phyloP scores from a whole-genome alignment of 2,797 vertebrate species.

The Muscicapa comitata region DNA sequence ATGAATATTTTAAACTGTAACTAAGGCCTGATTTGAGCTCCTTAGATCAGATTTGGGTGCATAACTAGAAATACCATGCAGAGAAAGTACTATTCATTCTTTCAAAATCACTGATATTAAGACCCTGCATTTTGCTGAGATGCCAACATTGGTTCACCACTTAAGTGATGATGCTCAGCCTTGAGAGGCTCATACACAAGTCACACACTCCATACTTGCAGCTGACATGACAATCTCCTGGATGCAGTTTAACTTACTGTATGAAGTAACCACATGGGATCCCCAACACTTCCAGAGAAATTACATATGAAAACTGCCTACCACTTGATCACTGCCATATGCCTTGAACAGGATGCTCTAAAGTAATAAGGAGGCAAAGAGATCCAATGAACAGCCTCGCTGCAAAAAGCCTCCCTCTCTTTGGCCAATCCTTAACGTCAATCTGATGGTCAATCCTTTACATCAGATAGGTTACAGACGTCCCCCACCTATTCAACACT shows the following conservation, averaged over 20 bases:
- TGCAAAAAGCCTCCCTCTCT: neutral
- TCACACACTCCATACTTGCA: neutral
- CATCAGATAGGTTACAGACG: neutral
- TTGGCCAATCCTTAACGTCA: neutral
- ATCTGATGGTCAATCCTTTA: neutral
- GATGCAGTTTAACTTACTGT: neutral
- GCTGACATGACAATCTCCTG: neutral
- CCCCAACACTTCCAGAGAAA: neutral
- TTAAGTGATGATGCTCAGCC: neutral
- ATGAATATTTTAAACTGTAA: neutral
- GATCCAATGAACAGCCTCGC: neutral
- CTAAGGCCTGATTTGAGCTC: neutral
- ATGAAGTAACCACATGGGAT: neutral
- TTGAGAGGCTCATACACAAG: neutral
- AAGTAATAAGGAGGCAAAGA: neutral
- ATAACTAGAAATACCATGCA: neutral
- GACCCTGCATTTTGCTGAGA: neutral
- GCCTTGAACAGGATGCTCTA: neutral
- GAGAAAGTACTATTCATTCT: neutral
- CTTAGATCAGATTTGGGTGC: neutral
- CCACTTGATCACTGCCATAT: fast-evolving
- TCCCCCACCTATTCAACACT: neutral
- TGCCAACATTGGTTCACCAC: fast-evolving
- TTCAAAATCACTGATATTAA: neutral
- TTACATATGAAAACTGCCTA: neutral